Percentiles rank a stretch among this genome's conserved stretches.
These are phyloP conservation scores for Oligia fasciuncula DNA, from an alignment of 2,888 invertebrate species.

Conservation along the genomic window DNA sequence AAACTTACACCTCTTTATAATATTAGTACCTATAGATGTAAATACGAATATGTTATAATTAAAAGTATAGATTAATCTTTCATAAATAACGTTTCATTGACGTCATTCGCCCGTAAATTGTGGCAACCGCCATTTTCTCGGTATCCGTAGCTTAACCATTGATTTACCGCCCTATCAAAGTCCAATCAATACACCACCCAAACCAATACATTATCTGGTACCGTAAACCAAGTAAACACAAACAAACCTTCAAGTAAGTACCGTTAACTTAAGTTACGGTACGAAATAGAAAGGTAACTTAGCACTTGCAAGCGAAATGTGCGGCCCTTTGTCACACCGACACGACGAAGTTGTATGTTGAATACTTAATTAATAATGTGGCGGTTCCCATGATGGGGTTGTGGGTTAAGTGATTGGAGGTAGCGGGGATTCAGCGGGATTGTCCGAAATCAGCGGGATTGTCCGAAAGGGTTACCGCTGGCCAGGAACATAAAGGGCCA, in stretches of 20 bases:
- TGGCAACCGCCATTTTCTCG: neutral
- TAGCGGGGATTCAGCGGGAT: conserved; percentile 4
- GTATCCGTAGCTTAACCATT: neutral
- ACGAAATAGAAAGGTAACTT: conserved; percentile 38
- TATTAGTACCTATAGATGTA: too few relatives aligned
- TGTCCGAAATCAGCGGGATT: too few relatives aligned
- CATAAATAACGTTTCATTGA: neutral
- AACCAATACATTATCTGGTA: neutral
- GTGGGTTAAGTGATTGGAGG: neutral
- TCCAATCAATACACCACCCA: neutral
- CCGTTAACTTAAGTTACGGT: conserved; percentile 37
- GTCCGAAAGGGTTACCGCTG: too few relatives aligned
- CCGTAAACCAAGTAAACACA: conserved; percentile 33
- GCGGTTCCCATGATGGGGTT: conserved; percentile 56
- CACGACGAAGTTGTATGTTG: conserved; percentile 59
- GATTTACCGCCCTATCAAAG: neutral
- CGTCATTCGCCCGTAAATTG: neutral
- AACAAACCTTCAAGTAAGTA: conserved; percentile 27
- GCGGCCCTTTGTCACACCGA: conserved; percentile 66
- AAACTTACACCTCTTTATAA: too few relatives aligned
- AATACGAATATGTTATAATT: too few relatives aligned
- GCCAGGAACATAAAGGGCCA: too few relatives aligned
- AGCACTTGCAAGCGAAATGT: conserved; percentile 72
- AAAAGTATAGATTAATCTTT: too few relatives aligned
- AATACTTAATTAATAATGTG: conserved; percentile 72